Base-by-base conservation (phyloP, 2,113 vertebrate genomes). In the Periophthalmodon schlosseri region DNA sequence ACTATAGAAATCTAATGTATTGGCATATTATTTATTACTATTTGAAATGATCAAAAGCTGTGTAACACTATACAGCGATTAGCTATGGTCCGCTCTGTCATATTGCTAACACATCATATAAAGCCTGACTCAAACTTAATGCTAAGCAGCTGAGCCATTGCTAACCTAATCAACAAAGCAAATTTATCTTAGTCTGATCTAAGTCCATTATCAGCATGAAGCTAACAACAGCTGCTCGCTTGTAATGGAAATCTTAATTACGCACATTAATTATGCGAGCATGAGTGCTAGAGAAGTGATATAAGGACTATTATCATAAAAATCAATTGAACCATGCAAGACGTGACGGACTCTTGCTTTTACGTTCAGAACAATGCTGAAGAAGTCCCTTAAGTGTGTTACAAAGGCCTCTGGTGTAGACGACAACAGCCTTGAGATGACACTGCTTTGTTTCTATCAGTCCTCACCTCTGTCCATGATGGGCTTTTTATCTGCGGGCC, bases 211-310 rank as follows among this genome's bases (percentile, higher is more conserved):
- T 91, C 87, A 90, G 88, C 90, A 80, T 86, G 87, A 86, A 82
- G 88, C 90, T 89, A 91, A 88, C 89, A 91, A 90, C 91, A 93
- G 91, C 92, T 93, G 91, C 87, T 89, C 77, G 65, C 86, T 91
- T 90, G 89, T 93, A 92, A 93, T 93, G 84, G 74, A 90, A 92
- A 90, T 88, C 91, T 91, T 93, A 92, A 93, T 93, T 90, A 93
- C 81, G 88, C 88, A 88, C 87, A 91, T 94, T 92, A 91, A 91
- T 93, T 93, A 91, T 90, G 79, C 82, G 23, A 64, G 77, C 81
- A 86, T 90, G 79, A 91, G 92, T 87, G 85, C 83, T 83, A 83
- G 76, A 88, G 82, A 91, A 87, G 86, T 80, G 61, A 87, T 87
- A 91, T 90, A 89, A 84, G 73, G 81, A 78, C 70, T 72, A 84